Evolutionary conservation across 2,888 invertebrate genomes (phyloP).

Genomic region (Syritta pipiens): DNA sequence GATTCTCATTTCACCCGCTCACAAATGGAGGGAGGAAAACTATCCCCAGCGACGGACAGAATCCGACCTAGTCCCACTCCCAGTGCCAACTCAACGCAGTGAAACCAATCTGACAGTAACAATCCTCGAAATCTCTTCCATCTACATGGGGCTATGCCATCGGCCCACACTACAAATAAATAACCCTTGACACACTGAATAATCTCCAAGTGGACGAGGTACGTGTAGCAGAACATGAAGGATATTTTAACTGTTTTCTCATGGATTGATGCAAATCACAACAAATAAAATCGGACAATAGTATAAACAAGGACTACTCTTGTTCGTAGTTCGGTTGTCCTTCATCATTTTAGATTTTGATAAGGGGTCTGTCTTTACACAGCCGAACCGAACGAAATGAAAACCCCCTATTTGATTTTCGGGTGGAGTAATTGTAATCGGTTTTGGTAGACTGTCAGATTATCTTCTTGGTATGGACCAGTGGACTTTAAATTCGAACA

Average conservation of each 20-base stretch:
- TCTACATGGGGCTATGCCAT: neutral
- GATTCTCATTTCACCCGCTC: no score
- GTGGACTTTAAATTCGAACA: no score
- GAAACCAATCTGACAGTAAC: neutral
- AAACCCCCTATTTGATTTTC: no score
- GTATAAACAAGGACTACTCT: neutral
- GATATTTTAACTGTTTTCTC: neutral
- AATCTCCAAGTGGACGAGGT: neutral
- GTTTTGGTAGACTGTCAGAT: no score
- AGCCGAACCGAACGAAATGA: no score
- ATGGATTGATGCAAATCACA: neutral
- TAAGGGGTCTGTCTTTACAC: no score
- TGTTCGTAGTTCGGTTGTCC: no score
- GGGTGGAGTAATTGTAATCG: no score
- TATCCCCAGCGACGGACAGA: neutral
- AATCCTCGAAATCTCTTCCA: neutral
- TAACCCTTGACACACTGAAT: slow-evolving; percentile 5
- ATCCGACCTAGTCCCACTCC: no score
- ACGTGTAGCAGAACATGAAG: neutral
- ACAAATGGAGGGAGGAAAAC: neutral
- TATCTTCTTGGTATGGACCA: no score
- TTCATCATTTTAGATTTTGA: neutral
- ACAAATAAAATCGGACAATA: neutral
- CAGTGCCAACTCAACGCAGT: neutral
- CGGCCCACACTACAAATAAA: neutral